Evolutionary conservation across 2,888 invertebrate genomes (phyloP).

Genomic region (Trissolcus brochymenae): DNA sequence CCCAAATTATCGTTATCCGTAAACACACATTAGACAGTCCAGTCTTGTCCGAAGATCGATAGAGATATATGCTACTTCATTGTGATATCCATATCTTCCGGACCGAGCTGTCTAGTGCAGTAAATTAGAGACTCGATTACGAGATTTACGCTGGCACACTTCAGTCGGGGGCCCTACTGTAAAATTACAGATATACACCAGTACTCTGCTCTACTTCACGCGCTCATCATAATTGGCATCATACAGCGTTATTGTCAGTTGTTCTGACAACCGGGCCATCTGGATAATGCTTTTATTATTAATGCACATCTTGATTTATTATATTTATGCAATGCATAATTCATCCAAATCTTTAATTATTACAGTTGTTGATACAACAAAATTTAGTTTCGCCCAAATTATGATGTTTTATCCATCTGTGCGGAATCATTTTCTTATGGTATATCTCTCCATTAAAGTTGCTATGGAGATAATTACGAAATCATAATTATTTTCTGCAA

Average conservation of each 20-base stretch:
- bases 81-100: constrained; percentile 54
- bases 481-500: no score
- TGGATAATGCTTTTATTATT: no score
- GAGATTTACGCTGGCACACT: constrained; percentile 32
- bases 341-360: no score
- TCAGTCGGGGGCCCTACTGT: constrained; percentile 25
- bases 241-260: constrained; percentile 37
- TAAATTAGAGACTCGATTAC: constrained; percentile 57
- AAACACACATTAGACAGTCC: constrained; percentile 46
- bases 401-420: no score
- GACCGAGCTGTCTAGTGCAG: constrained; percentile 41
- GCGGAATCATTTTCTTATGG: no score
- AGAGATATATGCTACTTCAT: constrained; percentile 53
- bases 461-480: no score
- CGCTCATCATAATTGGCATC: constrained; percentile 36
- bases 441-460: no score
- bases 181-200: constrained; percentile 44
- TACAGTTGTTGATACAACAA: no score
- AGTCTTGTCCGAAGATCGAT: constrained; percentile 53
- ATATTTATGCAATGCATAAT: no score
- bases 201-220: constrained; percentile 15
- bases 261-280: background rate
- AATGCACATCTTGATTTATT: no score
- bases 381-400: no score
- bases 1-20: constrained; percentile 56